A percentile compares a stretch with the other conserved stretches of the same genome.
Evolutionary conservation across 30 jellyfish, hydroid and myxozoan genomes (phyloP).

Genomic region (Hydractinia symbiolongicarpus): DNA sequence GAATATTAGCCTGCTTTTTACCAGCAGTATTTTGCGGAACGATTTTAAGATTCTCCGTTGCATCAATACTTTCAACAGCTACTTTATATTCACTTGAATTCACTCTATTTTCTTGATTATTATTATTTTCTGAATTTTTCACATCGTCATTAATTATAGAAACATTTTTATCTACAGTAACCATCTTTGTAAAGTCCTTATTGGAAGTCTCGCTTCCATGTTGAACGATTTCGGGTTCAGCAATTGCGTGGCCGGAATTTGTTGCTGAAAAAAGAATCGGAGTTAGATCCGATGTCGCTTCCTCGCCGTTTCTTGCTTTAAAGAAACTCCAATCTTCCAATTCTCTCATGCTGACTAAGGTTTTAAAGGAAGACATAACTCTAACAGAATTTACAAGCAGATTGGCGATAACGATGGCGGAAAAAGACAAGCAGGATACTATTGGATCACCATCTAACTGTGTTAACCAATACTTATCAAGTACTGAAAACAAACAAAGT

Average conservation of each 20-base stretch:
- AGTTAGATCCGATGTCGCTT: neutral
- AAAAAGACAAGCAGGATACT: conserved; percentile 27
- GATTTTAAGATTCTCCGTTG: neutral
- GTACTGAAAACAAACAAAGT: conserved; percentile 48
- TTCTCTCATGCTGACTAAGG: conserved; percentile 61
- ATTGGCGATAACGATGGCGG: conserved; percentile 47
- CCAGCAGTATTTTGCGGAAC: neutral
- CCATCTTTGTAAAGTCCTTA: no score
- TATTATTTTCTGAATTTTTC: no score
- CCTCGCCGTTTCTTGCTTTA: neutral
- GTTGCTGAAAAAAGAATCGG: neutral
- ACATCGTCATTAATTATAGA: no score
- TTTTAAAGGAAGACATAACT: conserved; percentile 52
- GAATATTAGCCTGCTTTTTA: neutral
- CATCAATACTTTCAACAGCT: neutral
- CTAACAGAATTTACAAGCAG: neutral
- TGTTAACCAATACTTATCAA: conserved; percentile 49
- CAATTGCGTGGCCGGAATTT: neutral
- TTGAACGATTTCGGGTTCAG: no score
- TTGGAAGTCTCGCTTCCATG: no score
- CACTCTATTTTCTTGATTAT: no score
- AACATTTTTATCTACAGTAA: no score
- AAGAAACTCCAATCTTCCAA: conserved; percentile 30
- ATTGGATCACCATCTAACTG: neutral
- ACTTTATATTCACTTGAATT: no score